These are phyloP conservation scores for Potorous gilbertii DNA, from an alignment of 2,797 vertebrate genomes.

Conservation along the genomic window DNA sequence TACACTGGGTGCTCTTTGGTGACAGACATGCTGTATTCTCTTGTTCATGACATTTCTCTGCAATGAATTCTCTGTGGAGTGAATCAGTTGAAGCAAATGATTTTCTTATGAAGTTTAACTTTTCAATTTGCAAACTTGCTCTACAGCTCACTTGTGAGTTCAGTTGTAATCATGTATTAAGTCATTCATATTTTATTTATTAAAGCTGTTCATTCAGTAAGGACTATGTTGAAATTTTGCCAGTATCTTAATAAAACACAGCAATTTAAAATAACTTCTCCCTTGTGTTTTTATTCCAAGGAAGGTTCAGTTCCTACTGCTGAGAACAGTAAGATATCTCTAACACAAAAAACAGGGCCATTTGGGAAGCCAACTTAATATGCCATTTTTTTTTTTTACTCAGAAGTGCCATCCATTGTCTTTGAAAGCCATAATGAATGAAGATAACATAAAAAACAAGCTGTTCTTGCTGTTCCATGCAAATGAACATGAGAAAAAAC, in stretches of 20 bases:
- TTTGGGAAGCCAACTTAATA: neutral
- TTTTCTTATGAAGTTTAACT: conserved; percentile 72
- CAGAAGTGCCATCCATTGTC: conserved; percentile 87
- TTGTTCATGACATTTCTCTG: conserved; percentile 76
- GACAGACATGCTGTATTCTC: conserved; percentile 74
- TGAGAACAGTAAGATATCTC: conserved; percentile 35
- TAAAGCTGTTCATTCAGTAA: conserved; percentile 86
- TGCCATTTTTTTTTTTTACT: conserved; percentile 83
- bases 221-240: conserved; percentile 86
- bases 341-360: neutral
- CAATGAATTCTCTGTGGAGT: conserved; percentile 76
- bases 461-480: neutral
- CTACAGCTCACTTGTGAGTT: conserved; percentile 80
- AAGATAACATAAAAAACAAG: neutral
- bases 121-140: conserved; percentile 74
- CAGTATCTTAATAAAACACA: conserved; percentile 89
- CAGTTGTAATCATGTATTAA: conserved; percentile 83
- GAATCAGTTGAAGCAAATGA: conserved; percentile 72
- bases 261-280: conserved; percentile 82
- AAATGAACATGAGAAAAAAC: neutral
- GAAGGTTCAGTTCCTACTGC: conserved; percentile 26
- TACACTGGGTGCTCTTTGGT: conserved; percentile 78
- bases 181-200: conserved; percentile 86
- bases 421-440: conserved; percentile 67
- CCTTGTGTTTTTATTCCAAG: conserved; percentile 80